Evolutionary conservation across 2,797 vertebrate species (phyloP).

Genomic region (Tapera naevia): DNA sequence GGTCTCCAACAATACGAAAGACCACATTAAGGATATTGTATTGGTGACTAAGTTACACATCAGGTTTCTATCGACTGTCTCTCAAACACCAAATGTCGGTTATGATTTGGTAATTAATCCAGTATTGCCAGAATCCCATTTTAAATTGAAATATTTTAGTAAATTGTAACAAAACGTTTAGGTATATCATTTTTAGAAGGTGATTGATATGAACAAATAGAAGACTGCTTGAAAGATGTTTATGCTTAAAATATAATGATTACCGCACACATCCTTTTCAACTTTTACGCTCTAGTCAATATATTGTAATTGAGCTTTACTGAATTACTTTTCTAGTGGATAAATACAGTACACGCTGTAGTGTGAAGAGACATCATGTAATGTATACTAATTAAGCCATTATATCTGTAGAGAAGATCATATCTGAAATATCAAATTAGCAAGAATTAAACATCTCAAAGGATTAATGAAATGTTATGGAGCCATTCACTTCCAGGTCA

Average conservation of each 20-base stretch:
- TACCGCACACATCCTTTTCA: background rate
- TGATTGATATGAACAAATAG: background rate
- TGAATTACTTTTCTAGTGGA: constrained; percentile 59
- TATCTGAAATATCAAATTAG: constrained; percentile 72
- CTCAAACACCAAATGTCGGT: background rate
- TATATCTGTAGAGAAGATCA: constrained; percentile 58
- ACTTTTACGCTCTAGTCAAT: constrained; percentile 8
- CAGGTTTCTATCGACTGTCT: background rate
- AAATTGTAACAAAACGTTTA: background rate
- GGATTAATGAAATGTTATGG: constrained; percentile 64
- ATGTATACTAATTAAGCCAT: constrained; percentile 70
- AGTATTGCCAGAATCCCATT: background rate
- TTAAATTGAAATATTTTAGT: background rate
- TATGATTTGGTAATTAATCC: background rate
- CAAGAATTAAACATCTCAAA: constrained; percentile 64
- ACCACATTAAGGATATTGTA: background rate
- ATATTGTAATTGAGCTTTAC: constrained; percentile 47
- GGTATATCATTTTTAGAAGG: background rate
- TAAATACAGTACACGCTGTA: constrained; percentile 51
- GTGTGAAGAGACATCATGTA: constrained; percentile 60
- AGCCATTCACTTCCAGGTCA: constrained; percentile 63
- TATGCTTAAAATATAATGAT: constrained; percentile 4
- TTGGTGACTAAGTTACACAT: background rate
- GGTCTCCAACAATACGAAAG: background rate
- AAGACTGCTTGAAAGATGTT: background rate